Evolutionary conservation across 2,113 vertebrate species (phyloP).

Genomic region (Scophthalmus maximus): DNA sequence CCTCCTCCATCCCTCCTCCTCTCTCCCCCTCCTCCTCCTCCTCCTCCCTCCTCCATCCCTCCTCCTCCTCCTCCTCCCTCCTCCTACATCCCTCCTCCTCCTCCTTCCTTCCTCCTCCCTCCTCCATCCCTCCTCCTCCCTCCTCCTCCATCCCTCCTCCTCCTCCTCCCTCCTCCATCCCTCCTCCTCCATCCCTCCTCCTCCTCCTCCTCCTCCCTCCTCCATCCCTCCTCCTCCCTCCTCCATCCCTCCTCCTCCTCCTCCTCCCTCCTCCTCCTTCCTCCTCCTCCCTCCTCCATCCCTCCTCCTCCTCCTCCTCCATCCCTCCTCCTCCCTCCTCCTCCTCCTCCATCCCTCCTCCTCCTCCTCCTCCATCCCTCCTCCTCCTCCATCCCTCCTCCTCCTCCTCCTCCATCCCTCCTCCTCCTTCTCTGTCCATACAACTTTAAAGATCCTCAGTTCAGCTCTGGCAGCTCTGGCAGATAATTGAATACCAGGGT

Average conservation of each 20-base stretch:
- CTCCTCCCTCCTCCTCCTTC: conserved; percentile 32
- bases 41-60: conserved; percentile 57
- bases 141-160: conserved; percentile 56
- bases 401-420: conserved; percentile 11
- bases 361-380: conserved; percentile 38
- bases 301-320: conserved; percentile 13
- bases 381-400: conserved; percentile 46
- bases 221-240: conserved; percentile 58
- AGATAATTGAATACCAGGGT: conserved; percentile 81
- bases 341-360: conserved; percentile 46
- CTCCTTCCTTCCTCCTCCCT: conserved; percentile 30
- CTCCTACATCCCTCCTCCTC: conserved; percentile 54
- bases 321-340: conserved; percentile 40
- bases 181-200: conserved; percentile 13
- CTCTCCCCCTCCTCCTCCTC: conserved; percentile 12
- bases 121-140: conserved; percentile 26
- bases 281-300: conserved; percentile 55
- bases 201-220: too few relatives aligned
- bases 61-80: too few relatives aligned
- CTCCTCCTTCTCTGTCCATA: conserved; percentile 52
- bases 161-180: conserved; percentile 36
- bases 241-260: conserved; percentile 34
- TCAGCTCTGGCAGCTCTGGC: conserved; percentile 52
- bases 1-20: conserved; percentile 40
- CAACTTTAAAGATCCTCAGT: conserved; percentile 78